Evolutionary conservation across 2,113 vertebrate species (phyloP).

Genomic region (Oceanites oceanicus): DNA sequence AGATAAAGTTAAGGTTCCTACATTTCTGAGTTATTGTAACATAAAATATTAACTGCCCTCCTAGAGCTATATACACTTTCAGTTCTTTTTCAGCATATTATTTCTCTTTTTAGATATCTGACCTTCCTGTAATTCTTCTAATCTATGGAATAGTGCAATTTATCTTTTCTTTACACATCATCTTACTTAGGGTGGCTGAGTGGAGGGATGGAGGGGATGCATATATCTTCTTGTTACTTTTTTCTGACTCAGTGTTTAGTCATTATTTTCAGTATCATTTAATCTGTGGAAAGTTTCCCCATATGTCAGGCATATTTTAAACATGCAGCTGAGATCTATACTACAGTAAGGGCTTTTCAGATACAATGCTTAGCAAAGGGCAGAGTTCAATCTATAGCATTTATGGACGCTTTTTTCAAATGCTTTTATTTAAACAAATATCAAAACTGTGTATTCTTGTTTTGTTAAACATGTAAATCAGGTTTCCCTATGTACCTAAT

Average conservation of each 20-base stretch:
- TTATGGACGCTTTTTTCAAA: not conserved
- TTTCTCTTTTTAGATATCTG: conserved; percentile 52
- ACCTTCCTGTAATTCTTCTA: conserved; percentile 51
- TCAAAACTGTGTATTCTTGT: not conserved
- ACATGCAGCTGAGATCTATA: not conserved
- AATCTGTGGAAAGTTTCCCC: conserved; percentile 47
- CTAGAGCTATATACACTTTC: not conserved
- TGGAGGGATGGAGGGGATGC: not conserved
- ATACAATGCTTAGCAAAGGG: not conserved
- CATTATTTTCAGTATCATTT: conserved; percentile 60
- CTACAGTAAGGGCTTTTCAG: conserved; percentile 6
- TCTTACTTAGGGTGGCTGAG: conserved; percentile 13
- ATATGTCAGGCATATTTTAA: conserved; percentile 38
- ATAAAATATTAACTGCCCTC: conserved; percentile 51
- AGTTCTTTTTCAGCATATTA: conserved; percentile 5
- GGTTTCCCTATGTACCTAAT: not conserved
- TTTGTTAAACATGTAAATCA: not conserved
- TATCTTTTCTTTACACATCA: conserved; percentile 42
- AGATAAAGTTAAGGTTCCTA: not conserved
- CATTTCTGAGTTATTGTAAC: conserved; percentile 44
- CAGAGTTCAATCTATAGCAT: not conserved
- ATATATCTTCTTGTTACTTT: conserved; percentile 43
- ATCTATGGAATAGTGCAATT: conserved; percentile 30
- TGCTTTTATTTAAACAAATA: not conserved
- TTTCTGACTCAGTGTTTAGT: conserved; percentile 59